A percentile compares a stretch with the other conserved stretches of the same genome.
Conservation (phyloP, 2,113 vertebrate species). For the Caracal caracal region DNA sequence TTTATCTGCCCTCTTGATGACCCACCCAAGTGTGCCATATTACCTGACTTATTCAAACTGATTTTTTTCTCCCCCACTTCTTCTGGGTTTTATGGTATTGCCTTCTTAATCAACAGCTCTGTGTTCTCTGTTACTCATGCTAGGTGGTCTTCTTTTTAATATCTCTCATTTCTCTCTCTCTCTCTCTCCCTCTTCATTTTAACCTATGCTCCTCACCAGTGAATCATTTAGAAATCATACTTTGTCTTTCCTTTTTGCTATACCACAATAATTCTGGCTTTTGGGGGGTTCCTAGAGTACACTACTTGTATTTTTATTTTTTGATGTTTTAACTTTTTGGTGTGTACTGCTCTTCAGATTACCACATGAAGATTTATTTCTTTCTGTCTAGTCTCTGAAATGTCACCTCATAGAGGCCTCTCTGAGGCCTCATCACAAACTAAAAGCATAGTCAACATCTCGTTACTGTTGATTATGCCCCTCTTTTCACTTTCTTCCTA, state of each 20-base stretch:
- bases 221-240: background rate
- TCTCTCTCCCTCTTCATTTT: background rate
- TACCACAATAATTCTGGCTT: background rate
- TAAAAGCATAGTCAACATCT: background rate
- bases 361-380: background rate
- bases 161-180: background rate
- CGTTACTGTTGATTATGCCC: background rate
- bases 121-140: background rate
- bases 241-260: background rate
- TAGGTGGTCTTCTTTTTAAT: background rate
- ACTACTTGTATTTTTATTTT: background rate
- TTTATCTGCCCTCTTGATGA: background rate
- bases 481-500: background rate
- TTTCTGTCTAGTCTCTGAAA: background rate
- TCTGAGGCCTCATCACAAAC: background rate
- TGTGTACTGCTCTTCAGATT: background rate
- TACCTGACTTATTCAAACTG: background rate
- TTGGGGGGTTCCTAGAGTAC: background rate
- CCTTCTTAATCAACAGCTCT: background rate
- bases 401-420: background rate
- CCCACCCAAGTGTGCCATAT: background rate
- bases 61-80: background rate
- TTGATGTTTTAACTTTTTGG: background rate
- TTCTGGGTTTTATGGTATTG: background rate
- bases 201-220: background rate